Evolutionary conservation across 2,113 vertebrate genomes (phyloP).

Genomic region (Hemiprocne comata): DNA sequence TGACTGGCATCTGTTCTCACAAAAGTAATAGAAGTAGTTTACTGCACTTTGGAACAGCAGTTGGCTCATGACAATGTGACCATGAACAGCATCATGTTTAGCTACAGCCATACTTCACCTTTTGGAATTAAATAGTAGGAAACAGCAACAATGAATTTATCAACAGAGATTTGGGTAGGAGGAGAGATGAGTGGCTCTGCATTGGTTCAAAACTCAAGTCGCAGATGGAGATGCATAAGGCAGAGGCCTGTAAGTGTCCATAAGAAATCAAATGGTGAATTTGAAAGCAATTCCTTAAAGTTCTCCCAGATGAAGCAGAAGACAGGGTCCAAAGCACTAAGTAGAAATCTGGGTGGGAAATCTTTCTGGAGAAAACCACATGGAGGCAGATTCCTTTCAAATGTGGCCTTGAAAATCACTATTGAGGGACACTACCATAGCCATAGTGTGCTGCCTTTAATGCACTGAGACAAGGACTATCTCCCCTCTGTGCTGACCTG

Average conservation of each 20-base stretch:
- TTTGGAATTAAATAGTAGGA: not conserved
- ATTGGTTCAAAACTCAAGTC: not conserved
- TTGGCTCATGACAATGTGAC: not conserved
- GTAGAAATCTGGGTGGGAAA: not conserved
- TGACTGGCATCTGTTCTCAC: slow-evolving; percentile 30
- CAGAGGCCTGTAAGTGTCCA: not conserved
- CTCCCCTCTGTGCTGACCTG: slow-evolving; percentile 16
- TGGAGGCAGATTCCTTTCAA: slow-evolving; percentile 22
- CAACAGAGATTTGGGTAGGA: not conserved
- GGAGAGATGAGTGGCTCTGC: not conserved
- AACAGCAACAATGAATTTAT: not conserved
- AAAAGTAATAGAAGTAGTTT: not conserved
- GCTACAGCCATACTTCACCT: not conserved
- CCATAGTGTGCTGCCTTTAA: not conserved
- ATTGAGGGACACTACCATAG: not conserved
- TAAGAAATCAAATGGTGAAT: not conserved
- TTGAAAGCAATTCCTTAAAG: not conserved
- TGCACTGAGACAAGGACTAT: slow-evolving; percentile 22
- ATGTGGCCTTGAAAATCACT: slow-evolving; percentile 20
- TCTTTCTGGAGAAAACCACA: slow-evolving; percentile 4
- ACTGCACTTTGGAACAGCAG: not conserved
- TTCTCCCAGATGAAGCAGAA: not conserved
- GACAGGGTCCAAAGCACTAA: not conserved
- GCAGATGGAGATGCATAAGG: not conserved
- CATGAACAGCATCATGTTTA: not conserved